Evolutionary conservation across 2,797 vertebrate genomes (phyloP).

Genomic region (Monodelphis domestica): DNA sequence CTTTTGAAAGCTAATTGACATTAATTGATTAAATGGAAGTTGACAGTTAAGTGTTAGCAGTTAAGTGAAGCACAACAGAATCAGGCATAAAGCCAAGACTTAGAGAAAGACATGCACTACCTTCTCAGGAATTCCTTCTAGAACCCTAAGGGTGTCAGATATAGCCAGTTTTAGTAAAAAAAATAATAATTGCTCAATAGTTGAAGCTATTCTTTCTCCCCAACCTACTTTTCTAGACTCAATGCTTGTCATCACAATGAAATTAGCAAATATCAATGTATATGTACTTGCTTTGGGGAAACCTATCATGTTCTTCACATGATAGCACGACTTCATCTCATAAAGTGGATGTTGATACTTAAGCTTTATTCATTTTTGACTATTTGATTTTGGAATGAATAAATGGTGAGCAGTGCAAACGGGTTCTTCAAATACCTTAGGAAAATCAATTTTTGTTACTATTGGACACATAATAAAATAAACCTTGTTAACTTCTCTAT

Average conservation of each 20-base stretch:
- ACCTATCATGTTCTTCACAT: not conserved
- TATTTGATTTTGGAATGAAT: not conserved
- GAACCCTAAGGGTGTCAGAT: too few species aligned
- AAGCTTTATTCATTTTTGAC: not conserved
- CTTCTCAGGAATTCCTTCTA: not conserved
- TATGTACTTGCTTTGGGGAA: not conserved
- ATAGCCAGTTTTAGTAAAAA: not conserved
- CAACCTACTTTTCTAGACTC: not conserved
- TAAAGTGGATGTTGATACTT: not conserved
- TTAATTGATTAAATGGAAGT: not conserved
- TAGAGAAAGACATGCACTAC: not conserved
- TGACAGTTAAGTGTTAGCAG: not conserved
- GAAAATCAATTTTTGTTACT: not conserved
- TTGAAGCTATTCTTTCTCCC: not conserved
- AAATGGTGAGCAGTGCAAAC: not conserved
- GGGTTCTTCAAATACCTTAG: not conserved
- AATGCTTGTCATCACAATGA: not conserved
- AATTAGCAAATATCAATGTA: not conserved
- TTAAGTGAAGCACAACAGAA: not conserved
- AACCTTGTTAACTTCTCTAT: not conserved
- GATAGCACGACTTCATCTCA: not conserved
- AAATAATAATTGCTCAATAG: not conserved
- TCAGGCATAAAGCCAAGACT: not conserved
- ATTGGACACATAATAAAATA: not conserved
- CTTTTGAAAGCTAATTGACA: not conserved